Percentiles rank a stretch among this genome's conserved stretches.
phyloP scores from a whole-genome alignment of 2,888 invertebrate genomes.

The Ochlodes sylvanus region DNA sequence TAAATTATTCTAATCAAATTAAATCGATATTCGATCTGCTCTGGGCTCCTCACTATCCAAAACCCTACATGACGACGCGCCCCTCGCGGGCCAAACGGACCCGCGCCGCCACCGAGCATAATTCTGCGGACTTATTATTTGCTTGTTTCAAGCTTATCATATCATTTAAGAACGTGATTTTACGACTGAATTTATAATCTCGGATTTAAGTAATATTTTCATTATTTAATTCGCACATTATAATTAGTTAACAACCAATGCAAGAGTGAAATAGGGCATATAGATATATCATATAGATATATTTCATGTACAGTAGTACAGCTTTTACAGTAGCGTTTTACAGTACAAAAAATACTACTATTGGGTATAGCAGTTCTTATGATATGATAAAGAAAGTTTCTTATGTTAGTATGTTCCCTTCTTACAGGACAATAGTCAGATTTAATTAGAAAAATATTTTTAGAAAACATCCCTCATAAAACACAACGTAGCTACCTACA shows the following conservation, averaged over 20 bases:
- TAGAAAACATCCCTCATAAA: constrained; percentile 11
- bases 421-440: too few species aligned
- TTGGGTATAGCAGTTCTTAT: too few species aligned
- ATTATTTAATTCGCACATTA: not conserved
- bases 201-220: constrained; percentile 4
- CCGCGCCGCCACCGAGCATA: constrained; percentile 74
- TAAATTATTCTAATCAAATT: too few species aligned
- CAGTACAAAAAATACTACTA: too few species aligned
- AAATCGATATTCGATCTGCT: not conserved
- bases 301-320: too few species aligned
- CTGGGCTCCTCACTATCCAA: constrained; percentile 51
- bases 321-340: too few species aligned
- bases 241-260: too few species aligned
- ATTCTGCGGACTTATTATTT: constrained; percentile 81
- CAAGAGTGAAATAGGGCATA: too few species aligned
- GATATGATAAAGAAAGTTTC: too few species aligned
- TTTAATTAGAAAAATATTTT: too few species aligned
- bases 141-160: constrained; percentile 69
- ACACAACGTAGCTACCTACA: not conserved
- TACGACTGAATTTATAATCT: not conserved
- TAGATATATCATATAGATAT: too few species aligned
- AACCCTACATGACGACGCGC: constrained; percentile 49
- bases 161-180: constrained; percentile 27
- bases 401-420: too few species aligned
- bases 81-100: constrained; percentile 54